phyloP scores from a whole-genome alignment of 2,797 vertebrate genomes.

The Alectoris magna region DNA sequence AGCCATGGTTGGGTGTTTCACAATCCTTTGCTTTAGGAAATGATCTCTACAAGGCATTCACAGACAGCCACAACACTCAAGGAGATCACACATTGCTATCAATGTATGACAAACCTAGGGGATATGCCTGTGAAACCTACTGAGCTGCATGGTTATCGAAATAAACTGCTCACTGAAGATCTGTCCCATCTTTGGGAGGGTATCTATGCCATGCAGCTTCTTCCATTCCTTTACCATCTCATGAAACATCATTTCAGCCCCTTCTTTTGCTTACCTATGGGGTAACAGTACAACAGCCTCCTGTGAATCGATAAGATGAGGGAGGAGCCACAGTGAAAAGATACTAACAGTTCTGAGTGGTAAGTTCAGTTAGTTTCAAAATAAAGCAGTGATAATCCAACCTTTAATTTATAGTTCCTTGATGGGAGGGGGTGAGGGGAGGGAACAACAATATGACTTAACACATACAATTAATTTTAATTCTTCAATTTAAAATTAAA shows the following conservation, averaged over 20 bases:
- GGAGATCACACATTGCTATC: background rate
- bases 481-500: background rate
- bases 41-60: background rate
- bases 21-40: background rate
- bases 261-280: background rate
- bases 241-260: background rate
- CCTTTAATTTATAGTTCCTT: background rate
- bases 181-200: background rate
- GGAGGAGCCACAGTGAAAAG: background rate
- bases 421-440: too few species aligned
- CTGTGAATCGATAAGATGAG: background rate
- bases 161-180: background rate
- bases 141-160: fast-evolving
- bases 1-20: background rate
- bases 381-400: background rate
- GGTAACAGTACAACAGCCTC: fast-evolving
- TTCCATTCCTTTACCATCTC: background rate
- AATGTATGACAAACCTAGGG: background rate
- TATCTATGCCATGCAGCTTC: background rate
- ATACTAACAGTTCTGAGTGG: background rate
- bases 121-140: background rate
- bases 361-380: background rate
- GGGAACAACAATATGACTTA: background rate
- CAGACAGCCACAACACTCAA: background rate
- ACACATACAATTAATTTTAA: background rate